Conservation (phyloP, 2,113 vertebrate genomes). For the Rostratula benghalensis region DNA sequence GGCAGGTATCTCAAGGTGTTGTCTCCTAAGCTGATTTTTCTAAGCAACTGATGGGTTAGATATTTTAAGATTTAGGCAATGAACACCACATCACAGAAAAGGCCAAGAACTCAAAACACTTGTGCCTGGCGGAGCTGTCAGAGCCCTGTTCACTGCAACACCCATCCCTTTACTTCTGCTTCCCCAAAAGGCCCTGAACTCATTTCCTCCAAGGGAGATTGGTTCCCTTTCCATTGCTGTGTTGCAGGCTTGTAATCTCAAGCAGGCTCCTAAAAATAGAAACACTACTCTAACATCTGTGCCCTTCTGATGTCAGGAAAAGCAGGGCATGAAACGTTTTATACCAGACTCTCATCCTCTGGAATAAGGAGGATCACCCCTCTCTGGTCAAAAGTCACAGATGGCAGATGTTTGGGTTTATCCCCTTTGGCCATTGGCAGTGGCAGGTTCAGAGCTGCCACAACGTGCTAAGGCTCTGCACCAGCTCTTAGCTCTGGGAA, state of each 20-base stretch:
- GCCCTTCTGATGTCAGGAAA: conserved; percentile 1
- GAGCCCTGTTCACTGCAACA: not conserved
- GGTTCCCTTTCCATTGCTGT: not conserved
- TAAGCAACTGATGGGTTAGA: not conserved
- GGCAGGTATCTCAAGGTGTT: not conserved
- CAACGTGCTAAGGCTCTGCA: not conserved
- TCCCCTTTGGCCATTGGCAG: not conserved
- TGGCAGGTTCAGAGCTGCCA: conserved; percentile 25
- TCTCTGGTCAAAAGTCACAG: conserved; percentile 13
- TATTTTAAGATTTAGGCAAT: not conserved
- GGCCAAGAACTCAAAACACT: rapidly evolving
- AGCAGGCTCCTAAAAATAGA: not conserved
- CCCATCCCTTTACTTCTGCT: not conserved
- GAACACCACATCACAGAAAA: not conserved
- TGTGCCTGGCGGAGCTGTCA: not conserved
- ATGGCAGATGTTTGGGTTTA: conserved; percentile 34
- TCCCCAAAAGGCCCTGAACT: not conserved
- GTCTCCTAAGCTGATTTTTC: not conserved
- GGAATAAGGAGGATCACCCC: not conserved
- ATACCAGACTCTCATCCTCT: not conserved
- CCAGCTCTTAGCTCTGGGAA: conserved; percentile 29
- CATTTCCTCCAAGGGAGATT: not conserved
- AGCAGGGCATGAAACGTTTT: not conserved
- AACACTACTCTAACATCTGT: not conserved
- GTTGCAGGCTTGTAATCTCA: not conserved